These are phyloP conservation scores for Eristalis tenax DNA, from an alignment of 2,888 invertebrate genomes.

Conservation along the genomic window DNA sequence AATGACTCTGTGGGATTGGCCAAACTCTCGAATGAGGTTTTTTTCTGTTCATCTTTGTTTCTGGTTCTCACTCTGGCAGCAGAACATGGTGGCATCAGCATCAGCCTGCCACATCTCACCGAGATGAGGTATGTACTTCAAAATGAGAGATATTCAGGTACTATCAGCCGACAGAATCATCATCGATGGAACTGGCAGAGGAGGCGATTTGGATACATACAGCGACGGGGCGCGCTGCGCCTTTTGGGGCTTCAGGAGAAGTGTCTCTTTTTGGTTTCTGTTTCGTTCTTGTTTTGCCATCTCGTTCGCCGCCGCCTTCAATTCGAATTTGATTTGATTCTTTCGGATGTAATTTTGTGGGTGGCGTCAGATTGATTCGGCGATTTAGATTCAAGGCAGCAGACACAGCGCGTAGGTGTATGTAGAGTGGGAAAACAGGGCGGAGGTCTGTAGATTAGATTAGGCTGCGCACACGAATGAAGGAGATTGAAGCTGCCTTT, in stretches of 20 bases:
- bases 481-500: no score
- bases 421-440: no score
- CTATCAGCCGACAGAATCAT: conserved; percentile 43
- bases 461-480: no score
- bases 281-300: neutral
- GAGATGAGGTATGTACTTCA: conserved; percentile 66
- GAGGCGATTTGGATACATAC: conserved; percentile 14
- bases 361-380: conserved; percentile 26
- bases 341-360: conserved; percentile 29
- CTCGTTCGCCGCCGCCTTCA: neutral
- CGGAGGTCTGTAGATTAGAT: no score
- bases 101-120: conserved; percentile 1
- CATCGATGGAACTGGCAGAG: neutral
- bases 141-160: conserved; percentile 60
- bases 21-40: conserved; percentile 32
- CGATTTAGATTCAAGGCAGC: neutral
- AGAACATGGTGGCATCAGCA: conserved; percentile 24
- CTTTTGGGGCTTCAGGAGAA: conserved; percentile 1
- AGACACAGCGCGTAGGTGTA: neutral
- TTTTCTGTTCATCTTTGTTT: conserved; percentile 4
- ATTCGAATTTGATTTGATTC: conserved; percentile 32
- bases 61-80: conserved; percentile 49
- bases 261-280: neutral
- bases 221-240: no score
- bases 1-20: conserved; percentile 67